Evolutionary conservation across 2,888 invertebrate species (phyloP), one percentile per base, ranked within the genome.

Genomic region (Pyrochroa serraticornis): DNA sequence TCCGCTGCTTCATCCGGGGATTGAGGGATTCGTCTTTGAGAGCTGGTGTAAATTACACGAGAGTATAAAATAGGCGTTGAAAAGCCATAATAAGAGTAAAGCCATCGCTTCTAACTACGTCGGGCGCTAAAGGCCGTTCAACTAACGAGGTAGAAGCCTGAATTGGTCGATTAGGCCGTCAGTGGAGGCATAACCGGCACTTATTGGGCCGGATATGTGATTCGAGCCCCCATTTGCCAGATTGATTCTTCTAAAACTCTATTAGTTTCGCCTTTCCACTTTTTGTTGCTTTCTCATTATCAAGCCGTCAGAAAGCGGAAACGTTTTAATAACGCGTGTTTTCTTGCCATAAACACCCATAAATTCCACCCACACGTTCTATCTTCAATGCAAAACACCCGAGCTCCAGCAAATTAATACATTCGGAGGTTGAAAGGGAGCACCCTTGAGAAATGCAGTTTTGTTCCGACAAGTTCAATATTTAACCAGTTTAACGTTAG

Each of bases 111-210:
- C 44, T 41, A 58, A 60, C 38, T 54, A 35, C 47, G 45, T 41
- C 48, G 44, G 50, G 43, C 50, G 56, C 55, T 61, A 51, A 58
- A 60, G 53, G 44, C 57, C 48, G 50, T 61, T 61, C 57, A 41
- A 50, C 59, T 65, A 65, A 65, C 63, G 61, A 65, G 63, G 35
- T 57, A 53, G 56, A 50, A 59, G 61, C 53, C 54, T 51, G 62
- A 61, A 61, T 51, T 58, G 56, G 49, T 52, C 61, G 62, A 61
- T 65, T 62, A 62, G 59, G 59, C 49, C 58, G 55, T 48, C 60
- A 60, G 57, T 57, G 54, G 59, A 44, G 38, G 51, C 58, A 61
- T 65, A 62, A 63, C 60, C 56, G 54, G 54, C 55, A 46, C 58
- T 58, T 61, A 64, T 59, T 58, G 46, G 49, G 39, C 44, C 54